These are phyloP conservation scores for Morpho helenor DNA, from an alignment of 2,888 invertebrate species.

Conservation along the genomic window DNA sequence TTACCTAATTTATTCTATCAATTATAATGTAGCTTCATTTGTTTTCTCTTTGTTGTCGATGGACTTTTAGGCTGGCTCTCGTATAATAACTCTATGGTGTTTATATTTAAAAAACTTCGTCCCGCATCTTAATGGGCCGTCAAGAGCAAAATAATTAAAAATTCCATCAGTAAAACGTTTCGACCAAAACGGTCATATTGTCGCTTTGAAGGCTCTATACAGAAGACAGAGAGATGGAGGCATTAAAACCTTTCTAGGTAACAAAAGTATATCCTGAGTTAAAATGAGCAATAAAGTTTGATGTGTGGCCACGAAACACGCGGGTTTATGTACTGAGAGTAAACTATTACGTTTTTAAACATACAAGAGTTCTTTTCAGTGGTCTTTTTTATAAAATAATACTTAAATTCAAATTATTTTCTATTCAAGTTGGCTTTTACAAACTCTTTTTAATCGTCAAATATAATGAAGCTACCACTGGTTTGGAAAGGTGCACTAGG, in stretches of 20 bases:
- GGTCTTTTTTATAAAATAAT: no score
- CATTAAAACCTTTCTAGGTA: slow-evolving; percentile 57
- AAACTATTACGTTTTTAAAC: no score
- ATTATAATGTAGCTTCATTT: no score
- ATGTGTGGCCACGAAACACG: slow-evolving; percentile 23
- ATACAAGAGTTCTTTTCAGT: no score
- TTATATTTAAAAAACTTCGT: slow-evolving; percentile 5
- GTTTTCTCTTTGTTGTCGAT: no score
- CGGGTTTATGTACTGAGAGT: neutral
- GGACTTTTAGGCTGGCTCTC: no score
- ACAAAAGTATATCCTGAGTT: slow-evolving; percentile 56
- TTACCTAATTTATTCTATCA: no score
- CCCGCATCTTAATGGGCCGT: slow-evolving; percentile 23
- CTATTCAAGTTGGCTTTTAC: no score
- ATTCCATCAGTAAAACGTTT: slow-evolving; percentile 53
- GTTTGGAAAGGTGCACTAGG: neutral
- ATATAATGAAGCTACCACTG: no score
- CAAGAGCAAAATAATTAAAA: slow-evolving; percentile 40
- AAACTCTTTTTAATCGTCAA: no score
- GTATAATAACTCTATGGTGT: no score
- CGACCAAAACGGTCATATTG: slow-evolving; percentile 53
- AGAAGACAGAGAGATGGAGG: slow-evolving; percentile 62
- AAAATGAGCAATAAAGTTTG: slow-evolving; percentile 51
- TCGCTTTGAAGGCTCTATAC: slow-evolving; percentile 70
- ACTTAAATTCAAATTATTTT: no score